Conservation (phyloP, 2,113 vertebrate genomes). For the Seriola quinqueradiata region DNA sequence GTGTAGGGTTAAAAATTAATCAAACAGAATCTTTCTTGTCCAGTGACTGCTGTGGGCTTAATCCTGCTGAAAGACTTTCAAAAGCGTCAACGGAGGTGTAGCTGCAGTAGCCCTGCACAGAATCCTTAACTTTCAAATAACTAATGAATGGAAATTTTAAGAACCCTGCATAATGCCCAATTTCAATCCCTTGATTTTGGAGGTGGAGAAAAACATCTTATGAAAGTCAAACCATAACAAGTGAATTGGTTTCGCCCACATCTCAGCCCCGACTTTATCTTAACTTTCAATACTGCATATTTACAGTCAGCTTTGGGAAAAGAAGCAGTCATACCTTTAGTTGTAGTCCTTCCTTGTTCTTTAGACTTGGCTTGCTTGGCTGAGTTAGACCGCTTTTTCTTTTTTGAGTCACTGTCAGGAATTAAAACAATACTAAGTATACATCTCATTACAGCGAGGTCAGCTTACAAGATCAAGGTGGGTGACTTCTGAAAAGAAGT, state of each 20-base stretch:
- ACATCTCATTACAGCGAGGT: background rate
- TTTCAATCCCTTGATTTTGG: too few relatives aligned
- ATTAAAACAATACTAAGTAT: background rate
- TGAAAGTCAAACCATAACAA: background rate
- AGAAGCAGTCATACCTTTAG: constrained; percentile 44
- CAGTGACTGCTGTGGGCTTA: background rate
- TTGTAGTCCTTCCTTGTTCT: background rate
- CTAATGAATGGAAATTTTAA: background rate
- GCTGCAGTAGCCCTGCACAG: background rate
- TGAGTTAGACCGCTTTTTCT: constrained; percentile 4
- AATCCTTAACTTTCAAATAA: background rate
- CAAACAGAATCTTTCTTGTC: background rate
- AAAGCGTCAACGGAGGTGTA: too few relatives aligned
- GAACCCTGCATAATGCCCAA: background rate
- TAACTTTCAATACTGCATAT: background rate
- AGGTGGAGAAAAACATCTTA: background rate
- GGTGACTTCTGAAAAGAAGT: background rate
- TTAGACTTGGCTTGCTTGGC: constrained; percentile 38
- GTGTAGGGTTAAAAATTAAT: background rate
- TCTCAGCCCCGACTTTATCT: background rate
- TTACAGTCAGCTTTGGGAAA: background rate
- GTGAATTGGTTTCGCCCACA: background rate
- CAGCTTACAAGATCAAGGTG: background rate
- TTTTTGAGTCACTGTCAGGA: constrained; percentile 57
- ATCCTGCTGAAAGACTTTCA: background rate